A percentile compares a stretch with the other conserved stretches of the same genome.
These are phyloP conservation scores for Rhyacichthys aspro DNA, from an alignment of 2,797 vertebrate species.

Conservation along the genomic window DNA sequence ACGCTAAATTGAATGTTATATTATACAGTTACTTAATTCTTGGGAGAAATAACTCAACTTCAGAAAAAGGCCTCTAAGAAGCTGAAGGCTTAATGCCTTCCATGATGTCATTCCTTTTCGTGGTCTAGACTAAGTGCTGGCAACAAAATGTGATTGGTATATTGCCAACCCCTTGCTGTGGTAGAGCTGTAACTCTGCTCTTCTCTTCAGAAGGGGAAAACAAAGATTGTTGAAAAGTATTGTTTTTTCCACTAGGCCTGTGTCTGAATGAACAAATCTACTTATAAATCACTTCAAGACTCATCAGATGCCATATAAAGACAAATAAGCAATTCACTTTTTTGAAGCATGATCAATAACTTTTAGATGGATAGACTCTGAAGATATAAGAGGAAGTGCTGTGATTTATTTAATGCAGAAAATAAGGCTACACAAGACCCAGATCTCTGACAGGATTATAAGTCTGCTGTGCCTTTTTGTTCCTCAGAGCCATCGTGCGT, in stretches of 20 bases:
- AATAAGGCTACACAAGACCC: background rate
- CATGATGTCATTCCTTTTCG: constrained; percentile 60
- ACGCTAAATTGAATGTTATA: too few species aligned
- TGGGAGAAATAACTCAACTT: too few species aligned
- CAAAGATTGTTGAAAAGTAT: constrained; percentile 24
- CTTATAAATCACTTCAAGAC: constrained; percentile 15
- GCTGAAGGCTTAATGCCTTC: constrained; percentile 61
- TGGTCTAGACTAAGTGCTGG: constrained; percentile 67
- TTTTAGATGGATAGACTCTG: too few species aligned
- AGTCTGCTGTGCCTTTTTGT: constrained; percentile 23
- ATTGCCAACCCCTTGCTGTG: constrained; percentile 53
- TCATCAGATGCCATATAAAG: background rate
- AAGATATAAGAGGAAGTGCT: background rate
- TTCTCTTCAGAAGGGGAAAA: constrained; percentile 30
- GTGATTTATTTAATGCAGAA: constrained; percentile 20
- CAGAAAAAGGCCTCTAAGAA: constrained; percentile 14
- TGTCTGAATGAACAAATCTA: constrained; percentile 29
- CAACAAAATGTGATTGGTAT: constrained; percentile 52
- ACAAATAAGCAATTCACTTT: too few species aligned
- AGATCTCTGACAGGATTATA: constrained; percentile 1
- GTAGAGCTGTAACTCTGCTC: constrained; percentile 50
- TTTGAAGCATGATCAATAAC: too few species aligned
- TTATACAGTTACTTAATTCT: too few species aligned
- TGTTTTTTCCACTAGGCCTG: constrained; percentile 18
- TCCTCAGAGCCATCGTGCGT: constrained; percentile 85